Base-by-base conservation (phyloP, 1,140 invertebrate genomes). In the Neocloeon triangulifer region DNA sequence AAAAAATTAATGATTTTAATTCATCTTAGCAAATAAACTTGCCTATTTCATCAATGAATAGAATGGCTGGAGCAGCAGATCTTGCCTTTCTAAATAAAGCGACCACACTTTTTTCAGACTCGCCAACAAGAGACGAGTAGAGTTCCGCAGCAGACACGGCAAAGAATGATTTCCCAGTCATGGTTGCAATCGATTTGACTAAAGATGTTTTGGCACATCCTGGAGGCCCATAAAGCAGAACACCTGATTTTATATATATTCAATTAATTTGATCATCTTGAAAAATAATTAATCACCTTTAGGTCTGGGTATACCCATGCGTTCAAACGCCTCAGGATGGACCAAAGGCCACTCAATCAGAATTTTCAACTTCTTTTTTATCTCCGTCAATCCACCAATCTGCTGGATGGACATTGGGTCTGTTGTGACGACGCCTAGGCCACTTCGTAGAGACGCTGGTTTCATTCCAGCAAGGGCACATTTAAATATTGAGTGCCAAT, bases 21-120 rank as follows among this genome's bases (percentile, higher is more conserved):
- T n/a, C n/a, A n/a, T n/a, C n/a, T n/a, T n/a, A n/a, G 2, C 18
- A 5, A 28, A 18, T 34, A 30, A 15, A 37, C 30, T 37, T 46
- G 62, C 62, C 64, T 38, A 79, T 70, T 59, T 79, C 75, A 57
- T 79, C 74, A 38, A 79, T 64, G 46, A 79, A 79, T 27, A 79
- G 51, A 20, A 79, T 60, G 27, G 68, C 58, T 0, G 75, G 75
- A 3, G 71, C 57, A 39, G 63, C 64, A 41, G 62, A 50, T 34
- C 69, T 48, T 0, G 74, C 74, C 38, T 65, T 59, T 30, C 65
- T 50, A 42, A 79, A 79, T 2, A 79, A 55, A 38, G 69, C 50
- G 1, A 53, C 40, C 9, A 73, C 55, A 25, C 59, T 58, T 40
- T 57, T 57, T 44, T 73, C 68, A 0, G 67, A 66, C 39, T 69